These are phyloP conservation scores for Isoperla grammatica DNA, from an alignment of 2,888 invertebrate genomes.

Conservation along the genomic window DNA sequence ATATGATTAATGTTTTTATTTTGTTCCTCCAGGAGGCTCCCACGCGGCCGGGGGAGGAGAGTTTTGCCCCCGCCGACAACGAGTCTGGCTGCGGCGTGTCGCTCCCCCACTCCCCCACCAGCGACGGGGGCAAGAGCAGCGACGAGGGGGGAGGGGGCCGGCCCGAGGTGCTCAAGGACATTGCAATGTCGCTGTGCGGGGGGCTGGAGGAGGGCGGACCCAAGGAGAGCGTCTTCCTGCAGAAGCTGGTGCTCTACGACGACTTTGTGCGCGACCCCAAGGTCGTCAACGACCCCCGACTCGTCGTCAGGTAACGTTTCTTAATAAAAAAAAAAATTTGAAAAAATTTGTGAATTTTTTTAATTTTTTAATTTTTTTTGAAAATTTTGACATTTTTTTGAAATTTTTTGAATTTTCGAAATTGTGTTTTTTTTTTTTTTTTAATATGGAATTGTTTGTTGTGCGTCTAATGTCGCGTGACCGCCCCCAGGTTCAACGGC, in stretches of 20 bases:
- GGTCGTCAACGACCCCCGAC: constrained; percentile 69
- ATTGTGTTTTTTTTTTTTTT: too few species aligned
- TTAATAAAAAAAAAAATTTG: too few species aligned
- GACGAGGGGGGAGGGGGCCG: constrained; percentile 68
- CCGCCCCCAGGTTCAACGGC: constrained; percentile 73
- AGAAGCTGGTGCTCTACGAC: constrained; percentile 55
- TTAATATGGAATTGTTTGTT: too few species aligned
- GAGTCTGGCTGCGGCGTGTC: constrained; percentile 97
- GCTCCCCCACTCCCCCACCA: constrained; percentile 87
- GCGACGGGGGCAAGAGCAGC: constrained; percentile 62
- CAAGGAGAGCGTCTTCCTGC: constrained; percentile 56
- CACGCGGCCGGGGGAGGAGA: constrained; percentile 1
- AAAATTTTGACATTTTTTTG: too few species aligned
- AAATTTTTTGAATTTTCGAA: too few species aligned
- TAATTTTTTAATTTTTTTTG: too few species aligned
- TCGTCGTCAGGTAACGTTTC: constrained; percentile 55
- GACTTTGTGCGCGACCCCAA: constrained; percentile 60
- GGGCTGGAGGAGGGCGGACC: constrained; percentile 44
- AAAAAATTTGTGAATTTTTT: too few species aligned
- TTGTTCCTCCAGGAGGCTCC: too few species aligned
- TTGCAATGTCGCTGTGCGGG: constrained; percentile 75
- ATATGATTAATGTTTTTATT: too few species aligned
- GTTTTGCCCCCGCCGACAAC: constrained; percentile 73
- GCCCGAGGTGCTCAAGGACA: constrained; percentile 71
- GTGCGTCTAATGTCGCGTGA: too few species aligned